These are phyloP conservation scores for Tetranychus truncatus DNA, from an alignment of 2,888 invertebrate genomes.

Conservation along the genomic window DNA sequence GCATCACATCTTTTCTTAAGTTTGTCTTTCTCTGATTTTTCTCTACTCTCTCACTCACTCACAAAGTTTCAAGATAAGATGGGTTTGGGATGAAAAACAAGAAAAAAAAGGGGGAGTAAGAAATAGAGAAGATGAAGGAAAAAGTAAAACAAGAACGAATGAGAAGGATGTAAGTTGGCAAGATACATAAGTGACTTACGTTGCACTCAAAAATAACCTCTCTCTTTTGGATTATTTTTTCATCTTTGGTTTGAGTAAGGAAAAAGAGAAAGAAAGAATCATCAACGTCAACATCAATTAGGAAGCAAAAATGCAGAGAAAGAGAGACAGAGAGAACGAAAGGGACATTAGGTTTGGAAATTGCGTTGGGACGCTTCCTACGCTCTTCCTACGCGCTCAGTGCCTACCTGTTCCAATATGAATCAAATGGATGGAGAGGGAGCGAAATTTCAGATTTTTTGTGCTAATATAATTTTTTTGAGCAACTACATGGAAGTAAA, in stretches of 20 bases:
- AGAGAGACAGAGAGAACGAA: not conserved
- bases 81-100: not conserved
- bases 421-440: not conserved
- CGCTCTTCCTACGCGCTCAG: not conserved
- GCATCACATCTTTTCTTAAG: not conserved
- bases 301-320: not conserved
- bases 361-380: not conserved
- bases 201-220: slow-evolving; percentile 1
- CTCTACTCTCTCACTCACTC: not conserved
- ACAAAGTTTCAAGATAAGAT: not conserved
- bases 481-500: too few species aligned
- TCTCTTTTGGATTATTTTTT: not conserved
- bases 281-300: slow-evolving; percentile 2
- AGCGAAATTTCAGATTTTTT: not conserved
- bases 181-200: not conserved
- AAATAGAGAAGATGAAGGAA: not conserved
- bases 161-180: slow-evolving; percentile 1
- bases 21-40: slow-evolving; percentile 1
- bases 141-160: slow-evolving; percentile 1
- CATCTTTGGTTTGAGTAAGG: not conserved
- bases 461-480: not conserved
- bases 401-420: not conserved
- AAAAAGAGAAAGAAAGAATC: not conserved
- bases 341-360: not conserved
- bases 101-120: not conserved